Conservation (phyloP, 2,113 vertebrate genomes). For the Hoplias malabaricus region DNA sequence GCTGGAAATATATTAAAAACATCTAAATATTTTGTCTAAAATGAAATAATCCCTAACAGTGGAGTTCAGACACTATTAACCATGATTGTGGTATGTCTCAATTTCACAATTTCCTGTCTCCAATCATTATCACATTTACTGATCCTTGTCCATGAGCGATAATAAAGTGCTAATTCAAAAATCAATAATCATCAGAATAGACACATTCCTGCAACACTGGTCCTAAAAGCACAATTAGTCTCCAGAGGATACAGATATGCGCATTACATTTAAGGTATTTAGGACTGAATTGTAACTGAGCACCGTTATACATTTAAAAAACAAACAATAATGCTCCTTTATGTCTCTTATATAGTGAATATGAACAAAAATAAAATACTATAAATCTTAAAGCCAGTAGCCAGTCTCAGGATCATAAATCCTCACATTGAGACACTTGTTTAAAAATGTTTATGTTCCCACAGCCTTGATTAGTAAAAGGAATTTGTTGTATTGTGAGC, state of each 20-base stretch:
- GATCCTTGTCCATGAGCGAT: neutral
- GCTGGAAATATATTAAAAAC: neutral
- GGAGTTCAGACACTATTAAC: neutral
- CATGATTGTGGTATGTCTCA: neutral
- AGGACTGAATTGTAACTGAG: neutral
- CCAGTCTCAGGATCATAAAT: neutral
- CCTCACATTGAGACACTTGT: neutral
- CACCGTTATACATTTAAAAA: neutral
- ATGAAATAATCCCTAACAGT: too few relatives aligned
- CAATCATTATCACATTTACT: neutral
- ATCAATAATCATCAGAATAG: neutral
- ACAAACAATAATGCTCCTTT: neutral
- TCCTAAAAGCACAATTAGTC: too few relatives aligned
- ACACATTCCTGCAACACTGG: neutral
- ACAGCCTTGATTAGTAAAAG: neutral
- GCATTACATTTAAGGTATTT: neutral
- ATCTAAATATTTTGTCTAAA: too few relatives aligned
- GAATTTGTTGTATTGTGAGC: neutral
- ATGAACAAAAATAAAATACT: neutral
- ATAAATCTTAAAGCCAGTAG: neutral
- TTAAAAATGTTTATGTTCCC: neutral
- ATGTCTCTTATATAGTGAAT: neutral
- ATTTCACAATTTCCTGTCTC: too few relatives aligned
- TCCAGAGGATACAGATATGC: neutral
- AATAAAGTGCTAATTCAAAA: constrained; percentile 35